Conservation (phyloP, 2,113 vertebrate species). For the Periophthalmus modestus region DNA sequence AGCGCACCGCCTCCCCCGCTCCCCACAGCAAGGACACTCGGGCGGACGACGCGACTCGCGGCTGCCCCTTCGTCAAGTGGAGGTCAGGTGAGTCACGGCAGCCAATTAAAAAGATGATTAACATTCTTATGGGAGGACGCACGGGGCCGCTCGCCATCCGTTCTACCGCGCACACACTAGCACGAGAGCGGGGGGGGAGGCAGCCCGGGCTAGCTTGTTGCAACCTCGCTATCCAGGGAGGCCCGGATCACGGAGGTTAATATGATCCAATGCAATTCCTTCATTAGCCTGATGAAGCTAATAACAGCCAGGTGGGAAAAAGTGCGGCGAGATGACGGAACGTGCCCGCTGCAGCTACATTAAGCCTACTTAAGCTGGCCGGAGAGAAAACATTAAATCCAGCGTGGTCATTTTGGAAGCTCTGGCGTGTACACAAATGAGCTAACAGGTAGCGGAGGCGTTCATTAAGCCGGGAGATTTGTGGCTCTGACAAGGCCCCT, state of each 20-base stretch:
- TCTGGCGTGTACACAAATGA: neutral
- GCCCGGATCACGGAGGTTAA: constrained; percentile 69
- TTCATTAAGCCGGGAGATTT: neutral
- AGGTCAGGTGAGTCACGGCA: constrained; percentile 67
- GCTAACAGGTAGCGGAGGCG: neutral
- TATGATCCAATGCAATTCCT: constrained; percentile 68
- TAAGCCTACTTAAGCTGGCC: constrained; percentile 23
- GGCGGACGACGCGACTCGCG: neutral
- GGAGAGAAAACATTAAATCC: neutral
- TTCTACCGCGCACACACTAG: constrained; percentile 13
- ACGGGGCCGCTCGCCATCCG: constrained; percentile 23
- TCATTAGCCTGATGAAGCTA: constrained; percentile 72
- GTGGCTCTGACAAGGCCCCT: neutral
- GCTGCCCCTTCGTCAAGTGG: constrained; percentile 49
- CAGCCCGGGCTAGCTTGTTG: constrained; percentile 49
- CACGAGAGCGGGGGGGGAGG: constrained; percentile 10
- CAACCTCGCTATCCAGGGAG: constrained; percentile 60
- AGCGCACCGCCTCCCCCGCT: too few species aligned
- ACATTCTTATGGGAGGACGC: constrained; percentile 68
- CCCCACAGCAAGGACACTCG: neutral
- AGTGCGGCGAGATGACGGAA: constrained; percentile 36
- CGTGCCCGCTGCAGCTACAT: constrained; percentile 29
- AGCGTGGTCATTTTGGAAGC: constrained; percentile 14
- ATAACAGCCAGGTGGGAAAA: constrained; percentile 56
- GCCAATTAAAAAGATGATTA: constrained; percentile 76